A percentile compares a stretch with the other conserved stretches of the same genome.
Conservation (phyloP, 2,797 vertebrate genomes). For the Telmatherina bonti region DNA sequence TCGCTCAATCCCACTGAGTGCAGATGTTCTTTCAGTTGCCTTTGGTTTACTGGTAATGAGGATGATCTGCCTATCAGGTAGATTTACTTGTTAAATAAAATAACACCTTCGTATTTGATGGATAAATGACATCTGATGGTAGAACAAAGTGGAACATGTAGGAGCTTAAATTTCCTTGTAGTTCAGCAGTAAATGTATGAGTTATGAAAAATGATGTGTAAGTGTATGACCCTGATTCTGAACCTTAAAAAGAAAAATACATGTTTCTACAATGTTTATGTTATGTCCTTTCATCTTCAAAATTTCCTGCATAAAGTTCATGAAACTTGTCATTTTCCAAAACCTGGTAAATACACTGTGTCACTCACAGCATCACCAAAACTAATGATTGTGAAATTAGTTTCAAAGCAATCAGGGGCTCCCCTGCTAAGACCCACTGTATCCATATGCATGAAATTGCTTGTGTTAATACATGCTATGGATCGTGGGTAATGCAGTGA, state of each 20-base stretch:
- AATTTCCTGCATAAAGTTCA: slow-evolving; percentile 58
- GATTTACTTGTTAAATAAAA: neutral
- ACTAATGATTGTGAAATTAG: slow-evolving; percentile 99
- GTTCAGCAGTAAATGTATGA: no score
- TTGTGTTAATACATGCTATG: slow-evolving; percentile 97
- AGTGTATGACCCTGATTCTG: no score
- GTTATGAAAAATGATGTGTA: no score
- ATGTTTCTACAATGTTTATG: no score
- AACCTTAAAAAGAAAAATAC: no score
- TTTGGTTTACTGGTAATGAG: no score
- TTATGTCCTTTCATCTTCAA: slow-evolving; percentile 74
- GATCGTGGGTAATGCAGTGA: slow-evolving; percentile 98
- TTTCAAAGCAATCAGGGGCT: slow-evolving; percentile 97
- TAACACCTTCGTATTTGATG: neutral
- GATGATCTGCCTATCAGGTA: no score
- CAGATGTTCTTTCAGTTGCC: no score
- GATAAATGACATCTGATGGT: neutral
- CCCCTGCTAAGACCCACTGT: slow-evolving; percentile 96
- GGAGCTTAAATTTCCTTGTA: no score
- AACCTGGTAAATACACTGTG: slow-evolving; percentile 71
- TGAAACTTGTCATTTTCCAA: slow-evolving; percentile 65
- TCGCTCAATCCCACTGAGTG: no score
- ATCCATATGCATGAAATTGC: slow-evolving; percentile 99
- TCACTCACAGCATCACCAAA: slow-evolving; percentile 83
- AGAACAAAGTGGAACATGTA: neutral